Evolutionary conservation across 92 coral and sea anemone species (phyloP), one percentile per base, ranked within the genome.

Genomic region (Muricea muricata): DNA sequence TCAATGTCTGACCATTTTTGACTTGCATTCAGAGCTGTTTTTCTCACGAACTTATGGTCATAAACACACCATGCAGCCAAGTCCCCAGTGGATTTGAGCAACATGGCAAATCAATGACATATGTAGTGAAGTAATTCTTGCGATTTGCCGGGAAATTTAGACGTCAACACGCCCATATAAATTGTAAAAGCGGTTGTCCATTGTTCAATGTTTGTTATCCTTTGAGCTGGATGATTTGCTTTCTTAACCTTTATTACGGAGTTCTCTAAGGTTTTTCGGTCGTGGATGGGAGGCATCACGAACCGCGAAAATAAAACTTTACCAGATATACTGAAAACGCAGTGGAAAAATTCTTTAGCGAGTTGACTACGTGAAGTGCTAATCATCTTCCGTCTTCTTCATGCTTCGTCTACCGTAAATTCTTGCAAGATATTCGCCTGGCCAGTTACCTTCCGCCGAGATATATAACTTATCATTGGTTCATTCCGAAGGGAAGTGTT

Each of bases 81-180:
- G 46, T 40, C 87, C 87, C 63, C 41, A 34, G 42, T 87, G 91
- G 11, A 79, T 80, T 6, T 82, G 66, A 11, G 87, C 87, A 12
- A 87, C 91, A 29, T 87, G 69, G n/a, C 87, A 69, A 61, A 87
- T 74, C 42, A 82, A 7, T 41, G 84, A 73, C 78, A 83, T 10
- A 45, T 88, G n/a, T n/a, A 88, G 20, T 73, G 79, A 3, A 70
- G 79, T 0, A 85, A 23, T 0, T 83, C 79, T 46, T 83, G 87
- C 0, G 87, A 14, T 31, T 72, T 0, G 29, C 40, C 18, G 17
- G 87, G 87, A 37, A 48, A 83, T 41, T 83, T 54, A 39, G 50
- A 56, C 17, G 78, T 28, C 18, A 82, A 24, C 12, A 66, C 54
- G 77, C 86, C 69, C 86, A 82, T 82, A 46, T 66, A 82, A 29